phyloP scores from a whole-genome alignment of 2,888 invertebrate species.

The Chymomyza caudatula region DNA sequence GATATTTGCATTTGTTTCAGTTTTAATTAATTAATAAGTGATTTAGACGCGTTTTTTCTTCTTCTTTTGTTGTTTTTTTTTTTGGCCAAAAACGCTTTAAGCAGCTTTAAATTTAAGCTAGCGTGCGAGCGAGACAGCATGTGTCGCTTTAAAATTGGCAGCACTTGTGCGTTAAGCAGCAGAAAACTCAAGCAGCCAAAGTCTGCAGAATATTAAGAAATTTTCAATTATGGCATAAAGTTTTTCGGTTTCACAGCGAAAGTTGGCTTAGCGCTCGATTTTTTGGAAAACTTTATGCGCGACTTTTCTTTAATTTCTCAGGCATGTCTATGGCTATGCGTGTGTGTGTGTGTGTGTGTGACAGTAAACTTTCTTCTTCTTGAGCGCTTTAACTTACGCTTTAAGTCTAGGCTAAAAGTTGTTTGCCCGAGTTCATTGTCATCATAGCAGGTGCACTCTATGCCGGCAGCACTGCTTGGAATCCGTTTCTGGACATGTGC shows the following conservation, averaged over 20 bases:
- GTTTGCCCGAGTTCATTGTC: slow-evolving; percentile 47
- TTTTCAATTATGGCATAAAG: slow-evolving; percentile 69
- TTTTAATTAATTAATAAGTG: slow-evolving; percentile 72
- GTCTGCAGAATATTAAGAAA: slow-evolving; percentile 34
- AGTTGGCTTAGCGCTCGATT: slow-evolving; percentile 36
- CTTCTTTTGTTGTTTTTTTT: background rate
- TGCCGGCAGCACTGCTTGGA: too few relatives aligned
- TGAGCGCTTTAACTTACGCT: slow-evolving; percentile 9
- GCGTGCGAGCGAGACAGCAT: too few relatives aligned
- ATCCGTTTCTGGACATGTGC: slow-evolving; percentile 26
- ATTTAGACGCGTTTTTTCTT: slow-evolving; percentile 33
- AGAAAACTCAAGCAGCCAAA: too few relatives aligned
- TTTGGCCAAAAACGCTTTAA: too few relatives aligned
- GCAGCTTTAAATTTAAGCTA: background rate
- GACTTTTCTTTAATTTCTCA: slow-evolving; percentile 66
- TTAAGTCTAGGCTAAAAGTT: slow-evolving; percentile 40
- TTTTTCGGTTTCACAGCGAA: slow-evolving; percentile 56
- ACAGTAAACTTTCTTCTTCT: slow-evolving; percentile 9
- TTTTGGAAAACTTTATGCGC: slow-evolving; percentile 55
- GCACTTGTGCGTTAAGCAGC: too few relatives aligned
- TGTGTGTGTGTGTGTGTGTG: slow-evolving; percentile 20
- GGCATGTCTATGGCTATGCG: slow-evolving; percentile 4
- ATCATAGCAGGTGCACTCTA: slow-evolving; percentile 59
- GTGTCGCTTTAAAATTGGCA: too few relatives aligned
- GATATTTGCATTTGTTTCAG: slow-evolving; percentile 43